Percentiles rank a stretch among this genome's conserved stretches.
Evolutionary conservation across 2,888 invertebrate species (phyloP).

Genomic region (Nemoura dubitans): DNA sequence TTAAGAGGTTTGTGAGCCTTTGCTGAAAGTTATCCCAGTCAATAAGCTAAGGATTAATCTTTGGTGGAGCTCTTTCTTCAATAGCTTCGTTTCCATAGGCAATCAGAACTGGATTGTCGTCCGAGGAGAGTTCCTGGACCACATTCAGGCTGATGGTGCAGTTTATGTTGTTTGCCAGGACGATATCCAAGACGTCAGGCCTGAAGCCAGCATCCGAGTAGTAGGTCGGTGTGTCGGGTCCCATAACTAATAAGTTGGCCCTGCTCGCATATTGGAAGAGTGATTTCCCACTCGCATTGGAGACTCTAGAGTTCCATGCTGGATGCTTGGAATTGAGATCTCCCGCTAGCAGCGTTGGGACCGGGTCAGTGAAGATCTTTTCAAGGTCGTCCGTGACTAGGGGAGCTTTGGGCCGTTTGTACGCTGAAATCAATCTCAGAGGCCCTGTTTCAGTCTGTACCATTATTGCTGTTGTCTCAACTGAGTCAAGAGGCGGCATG

Average conservation of each 20-base stretch:
- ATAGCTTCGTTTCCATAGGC: not conserved
- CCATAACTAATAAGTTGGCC: not conserved
- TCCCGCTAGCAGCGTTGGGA: no score
- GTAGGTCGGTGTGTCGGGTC: not conserved
- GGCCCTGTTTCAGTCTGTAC: not conserved
- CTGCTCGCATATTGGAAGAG: not conserved
- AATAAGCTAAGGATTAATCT: not conserved
- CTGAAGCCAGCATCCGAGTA: not conserved
- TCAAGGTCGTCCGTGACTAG: not conserved
- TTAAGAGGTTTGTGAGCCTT: not conserved
- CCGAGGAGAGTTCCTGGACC: constrained; percentile 10
- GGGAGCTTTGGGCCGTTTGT: not conserved
- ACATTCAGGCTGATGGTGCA: not conserved
- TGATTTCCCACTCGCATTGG: not conserved
- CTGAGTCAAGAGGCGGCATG: not conserved
- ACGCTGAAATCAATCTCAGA: not conserved
- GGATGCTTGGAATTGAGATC: constrained; percentile 36
- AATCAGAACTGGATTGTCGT: not conserved
- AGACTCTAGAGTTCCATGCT: not conserved
- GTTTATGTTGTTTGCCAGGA: not conserved
- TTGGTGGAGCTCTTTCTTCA: not conserved
- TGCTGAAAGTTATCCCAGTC: not conserved
- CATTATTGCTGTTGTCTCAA: constrained; percentile 2
- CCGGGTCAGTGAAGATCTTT: not conserved
- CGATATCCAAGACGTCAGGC: constrained; percentile 2